Evolutionary conservation across 2,888 invertebrate species (phyloP).

Genomic region (Chaetogeoica ovagalla): DNA sequence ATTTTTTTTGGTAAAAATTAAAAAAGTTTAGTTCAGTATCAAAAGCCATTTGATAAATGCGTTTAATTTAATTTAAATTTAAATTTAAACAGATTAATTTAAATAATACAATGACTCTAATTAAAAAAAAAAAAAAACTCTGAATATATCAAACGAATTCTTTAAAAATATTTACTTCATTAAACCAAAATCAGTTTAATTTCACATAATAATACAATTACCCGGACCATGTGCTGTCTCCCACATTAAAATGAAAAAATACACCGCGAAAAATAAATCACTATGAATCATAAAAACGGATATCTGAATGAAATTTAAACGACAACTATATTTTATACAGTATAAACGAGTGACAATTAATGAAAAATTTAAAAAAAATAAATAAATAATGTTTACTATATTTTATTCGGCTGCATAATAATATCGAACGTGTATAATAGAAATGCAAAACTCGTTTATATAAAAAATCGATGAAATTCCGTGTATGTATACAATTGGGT

Average conservation of each 20-base stretch:
- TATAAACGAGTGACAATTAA: neutral
- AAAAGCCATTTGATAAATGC: conserved; percentile 4
- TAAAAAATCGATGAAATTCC: too few relatives aligned
- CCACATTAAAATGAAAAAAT: neutral
- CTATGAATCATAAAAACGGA: neutral
- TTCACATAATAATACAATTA: too few relatives aligned
- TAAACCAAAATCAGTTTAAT: neutral
- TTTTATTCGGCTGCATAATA: too few relatives aligned
- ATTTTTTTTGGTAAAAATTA: neutral
- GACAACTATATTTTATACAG: neutral
- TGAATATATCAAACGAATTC: neutral
- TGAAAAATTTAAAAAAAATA: neutral
- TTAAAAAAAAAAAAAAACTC: conserved; percentile 8
- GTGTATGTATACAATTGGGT: too few relatives aligned
- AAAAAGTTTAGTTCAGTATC: neutral
- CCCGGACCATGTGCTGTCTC: neutral
- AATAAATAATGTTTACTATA: neutral
- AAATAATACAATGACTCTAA: neutral
- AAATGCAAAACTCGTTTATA: too few relatives aligned
- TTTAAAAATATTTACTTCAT: neutral
- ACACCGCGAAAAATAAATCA: neutral
- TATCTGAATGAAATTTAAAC: neutral
- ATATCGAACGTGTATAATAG: too few relatives aligned
- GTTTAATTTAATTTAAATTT: neutral
- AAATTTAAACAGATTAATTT: conserved; percentile 14